Percentiles rank a stretch among this genome's conserved stretches.
phyloP scores from a whole-genome alignment of 2,797 vertebrate genomes.

The Momotus momota region DNA sequence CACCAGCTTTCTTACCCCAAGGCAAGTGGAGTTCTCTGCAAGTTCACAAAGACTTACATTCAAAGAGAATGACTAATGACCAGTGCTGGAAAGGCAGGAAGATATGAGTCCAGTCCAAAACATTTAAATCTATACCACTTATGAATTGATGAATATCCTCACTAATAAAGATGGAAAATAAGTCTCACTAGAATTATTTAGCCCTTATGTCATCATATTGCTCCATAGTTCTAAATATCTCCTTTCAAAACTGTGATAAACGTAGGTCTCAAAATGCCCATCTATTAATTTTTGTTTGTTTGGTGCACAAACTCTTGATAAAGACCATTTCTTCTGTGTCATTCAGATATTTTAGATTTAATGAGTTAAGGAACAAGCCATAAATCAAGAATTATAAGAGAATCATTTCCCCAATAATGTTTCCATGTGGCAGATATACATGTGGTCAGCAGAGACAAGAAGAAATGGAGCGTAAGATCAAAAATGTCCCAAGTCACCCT shows the following conservation, averaged over 20 bases:
- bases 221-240: neutral
- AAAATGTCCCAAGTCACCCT: neutral
- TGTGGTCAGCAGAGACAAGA: neutral
- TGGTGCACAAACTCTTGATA: neutral
- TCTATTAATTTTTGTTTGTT: neutral
- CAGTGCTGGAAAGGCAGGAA: neutral
- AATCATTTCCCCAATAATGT: neutral
- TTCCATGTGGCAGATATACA: fast-evolving
- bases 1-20: neutral
- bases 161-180: neutral
- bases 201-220: neutral
- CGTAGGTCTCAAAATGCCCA: neutral
- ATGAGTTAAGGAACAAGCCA: neutral
- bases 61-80: conserved; percentile 7
- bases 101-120: neutral
- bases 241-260: neutral
- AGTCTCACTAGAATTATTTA: neutral
- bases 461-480: neutral
- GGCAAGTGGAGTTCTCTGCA: neutral
- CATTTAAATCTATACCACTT: neutral
- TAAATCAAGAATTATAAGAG: neutral
- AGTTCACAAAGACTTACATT: neutral
- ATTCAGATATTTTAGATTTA: neutral
- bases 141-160: neutral
- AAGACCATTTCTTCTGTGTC: neutral